Percentiles rank a stretch among this genome's conserved stretches.
Evolutionary conservation across 1,140 invertebrate species (phyloP).

Genomic region (Brachionus paranguensis): DNA sequence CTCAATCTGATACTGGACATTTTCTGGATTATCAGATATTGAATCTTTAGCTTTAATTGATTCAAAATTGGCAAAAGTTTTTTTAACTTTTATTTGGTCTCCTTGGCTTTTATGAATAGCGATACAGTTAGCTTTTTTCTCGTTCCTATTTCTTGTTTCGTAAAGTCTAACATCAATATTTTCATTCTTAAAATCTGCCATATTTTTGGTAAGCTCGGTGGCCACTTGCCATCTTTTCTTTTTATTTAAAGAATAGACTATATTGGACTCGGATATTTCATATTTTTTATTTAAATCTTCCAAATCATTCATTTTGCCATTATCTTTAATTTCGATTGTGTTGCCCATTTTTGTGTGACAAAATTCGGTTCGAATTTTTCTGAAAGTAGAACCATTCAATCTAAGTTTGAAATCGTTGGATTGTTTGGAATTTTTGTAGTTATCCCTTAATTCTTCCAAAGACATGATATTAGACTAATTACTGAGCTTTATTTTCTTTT

Average conservation of each 20-base stretch:
- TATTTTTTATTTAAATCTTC: slow-evolving; percentile 4
- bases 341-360: slow-evolving; percentile 9
- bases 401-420: neutral
- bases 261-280: neutral
- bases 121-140: slow-evolving; percentile 18
- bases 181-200: neutral
- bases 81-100: neutral
- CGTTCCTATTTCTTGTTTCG: slow-evolving; percentile 7
- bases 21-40: neutral
- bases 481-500: neutral
- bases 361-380: neutral
- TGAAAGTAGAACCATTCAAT: neutral
- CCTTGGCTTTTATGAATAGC: slow-evolving; percentile 19
- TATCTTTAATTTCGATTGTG: neutral
- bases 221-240: slow-evolving; percentile 22
- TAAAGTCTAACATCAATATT: slow-evolving; percentile 21
- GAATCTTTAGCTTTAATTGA: neutral
- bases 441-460: neutral
- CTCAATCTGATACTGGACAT: slow-evolving; percentile 18
- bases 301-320: neutral
- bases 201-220: neutral
- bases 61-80: slow-evolving; percentile 28
- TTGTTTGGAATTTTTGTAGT: neutral
- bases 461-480: neutral
- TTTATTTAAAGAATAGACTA: slow-evolving; percentile 6